A percentile compares a stretch with the other conserved stretches of the same genome.
Evolutionary conservation across 2,113 vertebrate species (phyloP).

Genomic region (Cardinalis cardinalis): DNA sequence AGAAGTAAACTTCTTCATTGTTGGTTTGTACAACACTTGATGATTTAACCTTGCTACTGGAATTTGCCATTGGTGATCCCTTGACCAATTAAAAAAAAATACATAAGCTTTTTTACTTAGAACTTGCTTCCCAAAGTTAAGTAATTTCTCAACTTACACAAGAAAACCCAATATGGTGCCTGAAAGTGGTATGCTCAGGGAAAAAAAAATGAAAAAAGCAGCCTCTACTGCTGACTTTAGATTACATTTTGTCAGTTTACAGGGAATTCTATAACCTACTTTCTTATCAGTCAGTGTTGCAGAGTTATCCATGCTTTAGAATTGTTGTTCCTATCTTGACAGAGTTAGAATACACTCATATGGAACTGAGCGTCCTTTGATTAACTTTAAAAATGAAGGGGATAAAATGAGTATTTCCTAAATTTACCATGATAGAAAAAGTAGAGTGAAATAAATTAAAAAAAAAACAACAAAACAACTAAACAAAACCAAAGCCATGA

Average conservation of each 20-base stretch:
- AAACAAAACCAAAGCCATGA: background rate
- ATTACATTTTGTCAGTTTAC: background rate
- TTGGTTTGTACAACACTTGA: background rate
- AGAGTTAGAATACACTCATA: background rate
- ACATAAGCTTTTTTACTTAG: background rate
- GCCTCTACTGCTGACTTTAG: background rate
- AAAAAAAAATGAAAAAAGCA: fast-evolving
- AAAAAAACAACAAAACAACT: background rate
- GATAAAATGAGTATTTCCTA: background rate
- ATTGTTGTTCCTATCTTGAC: background rate
- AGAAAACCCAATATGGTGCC: fast-evolving
- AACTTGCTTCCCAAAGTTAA: background rate
- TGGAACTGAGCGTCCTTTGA: background rate
- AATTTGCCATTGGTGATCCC: background rate
- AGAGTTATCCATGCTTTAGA: background rate
- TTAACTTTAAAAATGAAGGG: background rate
- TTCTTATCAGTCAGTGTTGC: background rate
- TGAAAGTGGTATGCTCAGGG: background rate
- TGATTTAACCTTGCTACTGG: background rate
- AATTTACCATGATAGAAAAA: background rate
- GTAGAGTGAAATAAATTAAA: background rate
- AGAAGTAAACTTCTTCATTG: background rate
- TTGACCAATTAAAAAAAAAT: background rate
- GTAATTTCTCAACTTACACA: background rate
- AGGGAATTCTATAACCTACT: background rate